Evolutionary conservation across 1,140 invertebrate genomes (phyloP).

Genomic region (Drosophila ercepeae): DNA sequence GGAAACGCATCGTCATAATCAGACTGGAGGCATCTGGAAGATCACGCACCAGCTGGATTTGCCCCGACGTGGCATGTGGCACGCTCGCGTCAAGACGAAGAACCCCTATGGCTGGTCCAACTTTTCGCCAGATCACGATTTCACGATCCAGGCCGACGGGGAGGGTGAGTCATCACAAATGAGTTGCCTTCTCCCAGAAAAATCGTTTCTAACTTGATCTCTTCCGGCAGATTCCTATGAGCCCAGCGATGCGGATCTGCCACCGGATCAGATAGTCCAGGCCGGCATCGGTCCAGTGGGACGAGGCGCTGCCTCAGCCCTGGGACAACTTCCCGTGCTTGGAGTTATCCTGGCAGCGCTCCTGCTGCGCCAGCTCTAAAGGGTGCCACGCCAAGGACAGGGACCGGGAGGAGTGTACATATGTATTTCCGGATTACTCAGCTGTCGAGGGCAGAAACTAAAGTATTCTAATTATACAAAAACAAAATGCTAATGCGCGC

Average conservation of each 20-base stretch:
- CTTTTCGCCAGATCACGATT: constrained; percentile 67
- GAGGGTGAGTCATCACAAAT: constrained; percentile 31
- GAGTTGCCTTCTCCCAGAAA: neutral
- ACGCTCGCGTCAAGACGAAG: constrained; percentile 73
- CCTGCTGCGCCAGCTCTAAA: constrained; percentile 57
- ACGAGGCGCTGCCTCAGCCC: constrained; percentile 16
- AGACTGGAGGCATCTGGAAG: constrained; percentile 75
- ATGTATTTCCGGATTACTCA: constrained; percentile 44
- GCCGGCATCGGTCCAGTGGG: constrained; percentile 46
- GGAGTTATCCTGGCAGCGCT: constrained; percentile 14
- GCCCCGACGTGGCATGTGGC: constrained; percentile 64
- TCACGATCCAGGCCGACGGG: constrained; percentile 42
- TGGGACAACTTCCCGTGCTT: neutral
- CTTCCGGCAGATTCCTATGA: constrained; percentile 20
- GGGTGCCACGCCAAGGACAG: neutral
- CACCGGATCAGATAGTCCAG: constrained; percentile 58
- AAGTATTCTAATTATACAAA: constrained; percentile 76
- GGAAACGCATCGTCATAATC: constrained; percentile 70
- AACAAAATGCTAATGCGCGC: constrained; percentile 67
- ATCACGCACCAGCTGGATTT: constrained; percentile 79
- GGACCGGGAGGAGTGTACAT: constrained; percentile 39
- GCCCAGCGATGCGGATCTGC: constrained; percentile 38
- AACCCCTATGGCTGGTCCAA: constrained; percentile 81
- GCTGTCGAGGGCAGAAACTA: constrained; percentile 47
- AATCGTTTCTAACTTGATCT: neutral